Conservation (phyloP, 2,113 vertebrate species). For the Proterorhinus semilunaris region DNA sequence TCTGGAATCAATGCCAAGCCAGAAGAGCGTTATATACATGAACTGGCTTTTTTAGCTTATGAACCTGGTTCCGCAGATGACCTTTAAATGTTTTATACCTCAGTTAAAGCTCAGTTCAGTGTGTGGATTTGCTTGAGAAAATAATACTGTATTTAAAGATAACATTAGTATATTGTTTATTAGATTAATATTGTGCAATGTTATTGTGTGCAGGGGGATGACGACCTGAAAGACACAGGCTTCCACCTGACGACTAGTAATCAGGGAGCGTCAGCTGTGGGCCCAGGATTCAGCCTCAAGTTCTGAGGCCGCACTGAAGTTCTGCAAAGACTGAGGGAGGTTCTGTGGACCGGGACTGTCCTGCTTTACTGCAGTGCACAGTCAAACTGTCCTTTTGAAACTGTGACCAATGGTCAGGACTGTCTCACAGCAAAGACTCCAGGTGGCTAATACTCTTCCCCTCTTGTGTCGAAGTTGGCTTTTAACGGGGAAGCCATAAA, state of each 20-base stretch:
- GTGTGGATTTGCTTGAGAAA: neutral
- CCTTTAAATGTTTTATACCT: neutral
- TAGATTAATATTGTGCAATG: neutral
- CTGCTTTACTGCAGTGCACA: constrained; percentile 23
- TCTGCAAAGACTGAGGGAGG: neutral
- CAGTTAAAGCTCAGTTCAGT: neutral
- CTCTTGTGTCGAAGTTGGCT: constrained; percentile 26
- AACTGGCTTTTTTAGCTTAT: too few species aligned
- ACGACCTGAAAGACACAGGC: constrained; percentile 92
- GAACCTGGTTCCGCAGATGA: too few species aligned
- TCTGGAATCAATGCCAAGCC: neutral
- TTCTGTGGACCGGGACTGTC: constrained; percentile 16
- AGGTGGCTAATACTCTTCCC: constrained; percentile 32
- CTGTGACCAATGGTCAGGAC: constrained; percentile 53
- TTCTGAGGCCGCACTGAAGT: constrained; percentile 74
- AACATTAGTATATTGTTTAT: too few species aligned
- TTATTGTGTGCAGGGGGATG: constrained; percentile 81
- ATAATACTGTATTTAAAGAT: too few species aligned
- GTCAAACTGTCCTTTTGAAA: constrained; percentile 26
- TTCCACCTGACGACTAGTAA: constrained; percentile 96
- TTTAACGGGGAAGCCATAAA: constrained; percentile 15
- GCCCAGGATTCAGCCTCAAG: constrained; percentile 96
- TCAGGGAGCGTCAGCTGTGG: constrained; percentile 92
- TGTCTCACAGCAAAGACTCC: constrained; percentile 55
- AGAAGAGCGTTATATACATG: too few species aligned